Evolutionary conservation across 92 coral and sea anemone genomes (phyloP).

Genomic region (Actinostola sp.): DNA sequence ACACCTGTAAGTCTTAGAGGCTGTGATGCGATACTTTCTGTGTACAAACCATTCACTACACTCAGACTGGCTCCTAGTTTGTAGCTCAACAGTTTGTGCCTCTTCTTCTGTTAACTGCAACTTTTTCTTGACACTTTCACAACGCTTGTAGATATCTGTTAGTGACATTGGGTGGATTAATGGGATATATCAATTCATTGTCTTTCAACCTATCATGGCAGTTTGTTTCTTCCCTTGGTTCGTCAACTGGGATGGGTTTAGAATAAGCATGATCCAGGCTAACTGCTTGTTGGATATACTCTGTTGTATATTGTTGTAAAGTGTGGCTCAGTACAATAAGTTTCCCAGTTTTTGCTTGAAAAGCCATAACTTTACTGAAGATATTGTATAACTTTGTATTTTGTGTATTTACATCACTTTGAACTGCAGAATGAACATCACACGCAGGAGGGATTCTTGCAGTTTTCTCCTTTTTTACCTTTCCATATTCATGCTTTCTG

Average conservation of each 20-base stretch:
- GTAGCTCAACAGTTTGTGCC: constrained; percentile 1
- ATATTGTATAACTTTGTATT: constrained; percentile 44
- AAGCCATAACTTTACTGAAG: constrained; percentile 28
- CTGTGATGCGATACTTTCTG: constrained; percentile 44
- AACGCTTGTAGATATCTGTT: constrained; percentile 13
- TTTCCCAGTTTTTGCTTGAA: constrained; percentile 41
- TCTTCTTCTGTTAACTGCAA: constrained; percentile 18
- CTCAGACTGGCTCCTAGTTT: constrained; percentile 29
- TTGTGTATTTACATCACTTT: too few species aligned
- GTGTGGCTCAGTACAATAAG: constrained; percentile 39
- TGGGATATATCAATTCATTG: constrained; percentile 24
- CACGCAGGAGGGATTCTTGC: constrained; percentile 25
- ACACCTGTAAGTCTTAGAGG: constrained; percentile 44
- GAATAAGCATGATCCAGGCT: constrained; percentile 30
- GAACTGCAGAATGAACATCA: constrained; percentile 28
- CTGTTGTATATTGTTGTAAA: constrained; percentile 34
- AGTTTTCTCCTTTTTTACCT: constrained; percentile 27
- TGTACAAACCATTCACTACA: constrained; percentile 10
- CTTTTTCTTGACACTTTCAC: constrained; percentile 17
- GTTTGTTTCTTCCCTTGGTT: constrained; percentile 20
- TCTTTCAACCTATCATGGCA: constrained; percentile 6
- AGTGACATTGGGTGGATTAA: constrained; percentile 28
- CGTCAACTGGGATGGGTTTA: constrained; percentile 22
- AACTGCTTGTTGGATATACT: constrained; percentile 28
- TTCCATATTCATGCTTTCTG: constrained; percentile 56